These are phyloP conservation scores for Cheilosia scutellata DNA, from an alignment of 2,888 invertebrate species.

Conservation along the genomic window DNA sequence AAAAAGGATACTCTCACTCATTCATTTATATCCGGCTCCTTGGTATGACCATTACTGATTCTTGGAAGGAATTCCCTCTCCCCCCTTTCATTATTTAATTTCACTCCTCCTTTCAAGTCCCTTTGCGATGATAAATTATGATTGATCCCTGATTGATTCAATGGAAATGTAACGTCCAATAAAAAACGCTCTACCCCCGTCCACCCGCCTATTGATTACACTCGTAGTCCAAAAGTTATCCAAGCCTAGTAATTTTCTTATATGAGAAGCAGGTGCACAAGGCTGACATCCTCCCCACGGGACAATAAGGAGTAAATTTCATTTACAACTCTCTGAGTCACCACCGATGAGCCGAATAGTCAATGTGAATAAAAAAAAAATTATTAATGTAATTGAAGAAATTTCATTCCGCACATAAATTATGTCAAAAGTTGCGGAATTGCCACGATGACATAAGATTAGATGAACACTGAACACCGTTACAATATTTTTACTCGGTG, in stretches of 20 bases:
- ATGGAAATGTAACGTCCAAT: constrained; percentile 28
- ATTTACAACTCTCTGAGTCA: constrained; percentile 47
- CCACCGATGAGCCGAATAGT: constrained; percentile 53
- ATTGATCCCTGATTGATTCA: constrained; percentile 66
- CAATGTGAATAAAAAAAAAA: constrained; percentile 73
- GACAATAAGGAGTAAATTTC: constrained; percentile 70
- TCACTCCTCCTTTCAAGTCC: constrained; percentile 15
- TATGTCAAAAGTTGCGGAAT: constrained; percentile 48
- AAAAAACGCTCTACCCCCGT: neutral
- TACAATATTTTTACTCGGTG: constrained; percentile 29
- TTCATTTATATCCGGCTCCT: constrained; percentile 9
- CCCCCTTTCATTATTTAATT: constrained; percentile 20
- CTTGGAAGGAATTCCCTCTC: neutral
- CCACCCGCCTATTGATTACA: constrained; percentile 40
- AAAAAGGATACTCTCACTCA: constrained; percentile 39
- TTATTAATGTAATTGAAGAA: constrained; percentile 74
- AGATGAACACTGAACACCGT: constrained; percentile 33
- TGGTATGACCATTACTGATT: constrained; percentile 29
- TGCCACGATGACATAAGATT: constrained; percentile 66
- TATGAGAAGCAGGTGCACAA: constrained; percentile 45
- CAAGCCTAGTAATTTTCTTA: constrained; percentile 14
- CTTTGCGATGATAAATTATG: constrained; percentile 67
- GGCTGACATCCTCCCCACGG: constrained; percentile 51
- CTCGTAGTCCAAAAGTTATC: constrained; percentile 35
- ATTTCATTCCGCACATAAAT: constrained; percentile 72